Conservation (phyloP, 1,140 invertebrate genomes). For the Euura saliciscinereae region DNA sequence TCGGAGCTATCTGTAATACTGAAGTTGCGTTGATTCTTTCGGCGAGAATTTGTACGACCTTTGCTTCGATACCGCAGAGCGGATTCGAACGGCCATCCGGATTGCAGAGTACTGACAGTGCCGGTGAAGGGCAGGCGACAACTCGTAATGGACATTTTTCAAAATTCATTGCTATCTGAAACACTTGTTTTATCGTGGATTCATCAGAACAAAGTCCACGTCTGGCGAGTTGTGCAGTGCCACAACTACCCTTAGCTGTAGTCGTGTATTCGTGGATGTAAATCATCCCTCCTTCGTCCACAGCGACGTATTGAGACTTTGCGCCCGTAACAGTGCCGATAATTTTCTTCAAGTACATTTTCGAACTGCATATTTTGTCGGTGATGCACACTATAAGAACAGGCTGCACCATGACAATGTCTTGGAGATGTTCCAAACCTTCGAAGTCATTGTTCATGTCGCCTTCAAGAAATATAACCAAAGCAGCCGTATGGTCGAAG, state of each 20-base stretch:
- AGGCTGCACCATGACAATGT: neutral
- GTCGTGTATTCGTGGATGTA: neutral
- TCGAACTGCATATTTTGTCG: neutral
- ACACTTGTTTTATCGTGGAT: neutral
- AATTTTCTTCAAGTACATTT: neutral
- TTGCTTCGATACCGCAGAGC: neutral
- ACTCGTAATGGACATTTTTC: neutral
- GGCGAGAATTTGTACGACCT: neutral
- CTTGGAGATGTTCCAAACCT: neutral
- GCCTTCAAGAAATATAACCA: neutral
- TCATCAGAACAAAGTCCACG: too few species aligned
- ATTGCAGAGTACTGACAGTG: neutral
- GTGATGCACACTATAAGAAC: neutral
- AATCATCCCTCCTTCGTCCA: neutral
- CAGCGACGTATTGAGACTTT: neutral
- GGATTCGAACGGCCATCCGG: neutral
- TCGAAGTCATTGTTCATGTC: neutral
- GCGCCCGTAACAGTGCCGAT: neutral
- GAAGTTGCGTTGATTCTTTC: neutral
- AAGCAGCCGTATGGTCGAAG: neutral
- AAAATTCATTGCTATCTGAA: neutral
- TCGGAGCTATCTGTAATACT: neutral
- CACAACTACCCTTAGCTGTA: neutral
- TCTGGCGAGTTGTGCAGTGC: too few species aligned
- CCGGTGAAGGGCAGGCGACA: neutral